A percentile compares a stretch with the other conserved stretches of the same genome.
Conservation (phyloP, 2,888 invertebrate species). For the Chironomus tentans region DNA sequence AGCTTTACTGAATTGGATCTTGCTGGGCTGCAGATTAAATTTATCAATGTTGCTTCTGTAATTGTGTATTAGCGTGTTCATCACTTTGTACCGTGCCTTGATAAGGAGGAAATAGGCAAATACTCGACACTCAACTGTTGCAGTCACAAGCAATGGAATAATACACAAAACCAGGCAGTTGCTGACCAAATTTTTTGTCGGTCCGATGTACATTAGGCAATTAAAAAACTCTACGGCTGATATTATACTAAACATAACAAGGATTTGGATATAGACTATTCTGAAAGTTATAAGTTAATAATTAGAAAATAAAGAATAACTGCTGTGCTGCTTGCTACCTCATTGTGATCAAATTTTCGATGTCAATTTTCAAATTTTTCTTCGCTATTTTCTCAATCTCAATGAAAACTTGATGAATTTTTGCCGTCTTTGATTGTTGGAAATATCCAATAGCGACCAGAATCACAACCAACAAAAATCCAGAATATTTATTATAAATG, state of each 20-base stretch:
- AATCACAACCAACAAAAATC: background rate
- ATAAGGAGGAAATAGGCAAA: slow-evolving; percentile 16
- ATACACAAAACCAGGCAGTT: slow-evolving; percentile 10
- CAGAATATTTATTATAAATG: slow-evolving; percentile 3
- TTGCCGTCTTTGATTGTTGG: background rate
- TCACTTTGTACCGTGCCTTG: background rate
- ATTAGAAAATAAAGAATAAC: background rate
- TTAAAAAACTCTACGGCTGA: background rate
- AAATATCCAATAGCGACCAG: background rate
- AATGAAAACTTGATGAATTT: background rate
- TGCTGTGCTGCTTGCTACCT: background rate
- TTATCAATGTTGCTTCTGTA: background rate
- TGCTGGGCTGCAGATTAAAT: background rate
- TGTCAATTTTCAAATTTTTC: background rate
- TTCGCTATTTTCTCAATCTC: background rate
- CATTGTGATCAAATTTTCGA: slow-evolving; percentile 1
- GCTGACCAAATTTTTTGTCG: background rate
- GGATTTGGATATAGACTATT: background rate
- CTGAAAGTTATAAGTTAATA: background rate
- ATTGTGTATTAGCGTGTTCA: slow-evolving; percentile 12
- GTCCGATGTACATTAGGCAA: background rate
- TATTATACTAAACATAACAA: background rate
- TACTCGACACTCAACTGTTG: slow-evolving; percentile 13
- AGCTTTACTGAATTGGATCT: background rate
- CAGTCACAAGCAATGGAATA: slow-evolving; percentile 16